A percentile compares a stretch with the other conserved stretches of the same genome.
These are phyloP conservation scores for Nemurella pictetii DNA, from an alignment of 2,888 invertebrate genomes.

Conservation along the genomic window DNA sequence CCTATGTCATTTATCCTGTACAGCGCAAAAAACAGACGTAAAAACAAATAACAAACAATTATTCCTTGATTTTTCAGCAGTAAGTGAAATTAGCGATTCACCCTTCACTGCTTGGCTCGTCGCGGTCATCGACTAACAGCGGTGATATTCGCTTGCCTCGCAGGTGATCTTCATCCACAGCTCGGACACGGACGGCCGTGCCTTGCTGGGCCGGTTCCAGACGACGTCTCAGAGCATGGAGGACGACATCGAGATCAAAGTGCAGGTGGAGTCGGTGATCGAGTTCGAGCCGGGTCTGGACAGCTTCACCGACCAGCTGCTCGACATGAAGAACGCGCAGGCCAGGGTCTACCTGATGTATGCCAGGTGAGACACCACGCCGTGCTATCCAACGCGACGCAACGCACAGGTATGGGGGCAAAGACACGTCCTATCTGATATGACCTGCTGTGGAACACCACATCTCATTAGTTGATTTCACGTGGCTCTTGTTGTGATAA, in stretches of 20 bases:
- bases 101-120: neutral
- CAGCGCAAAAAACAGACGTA: too few relatives aligned
- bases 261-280: slow-evolving; percentile 85
- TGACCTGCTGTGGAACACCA: neutral
- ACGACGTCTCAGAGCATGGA: slow-evolving; percentile 89
- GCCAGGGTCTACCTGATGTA: slow-evolving; percentile 91
- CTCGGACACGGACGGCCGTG: slow-evolving; percentile 93
- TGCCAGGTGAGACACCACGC: slow-evolving; percentile 70
- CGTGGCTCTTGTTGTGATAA: too few relatives aligned
- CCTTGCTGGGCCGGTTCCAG: slow-evolving; percentile 90
- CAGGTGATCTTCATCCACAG: slow-evolving; percentile 89
- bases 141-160: neutral
- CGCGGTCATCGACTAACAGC: too few relatives aligned
- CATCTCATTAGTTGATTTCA: neutral
- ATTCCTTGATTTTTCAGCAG: too few relatives aligned
- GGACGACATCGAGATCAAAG: slow-evolving; percentile 91
- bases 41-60: too few relatives aligned
- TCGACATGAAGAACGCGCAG: slow-evolving; percentile 81
- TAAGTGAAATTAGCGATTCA: too few relatives aligned
- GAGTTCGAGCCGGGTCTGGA: slow-evolving; percentile 91
- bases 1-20: too few relatives aligned
- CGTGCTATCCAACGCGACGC: too few relatives aligned
- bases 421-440: neutral
- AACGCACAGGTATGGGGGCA: too few relatives aligned
- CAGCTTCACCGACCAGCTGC: slow-evolving; percentile 78